Conservation (phyloP, 2,888 invertebrate genomes). For the Dermolepida albohirtum region DNA sequence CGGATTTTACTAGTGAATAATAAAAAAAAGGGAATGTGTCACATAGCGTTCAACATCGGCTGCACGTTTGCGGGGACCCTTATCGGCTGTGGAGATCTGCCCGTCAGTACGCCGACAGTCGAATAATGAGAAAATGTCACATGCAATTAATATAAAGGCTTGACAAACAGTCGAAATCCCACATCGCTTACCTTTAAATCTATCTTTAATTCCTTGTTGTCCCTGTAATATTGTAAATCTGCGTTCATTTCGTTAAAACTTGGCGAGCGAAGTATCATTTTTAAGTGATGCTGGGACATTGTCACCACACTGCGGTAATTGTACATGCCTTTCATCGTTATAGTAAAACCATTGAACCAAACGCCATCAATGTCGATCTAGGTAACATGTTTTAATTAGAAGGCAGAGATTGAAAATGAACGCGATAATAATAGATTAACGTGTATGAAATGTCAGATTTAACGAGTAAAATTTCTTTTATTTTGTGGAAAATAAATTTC, state of each 20-base stretch:
- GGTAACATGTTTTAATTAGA: conserved; percentile 20
- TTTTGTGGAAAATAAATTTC: too few species aligned
- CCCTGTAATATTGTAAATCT: conserved; percentile 75
- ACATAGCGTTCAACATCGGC: conserved; percentile 28
- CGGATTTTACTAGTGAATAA: conserved; percentile 43
- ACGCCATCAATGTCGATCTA: conserved; percentile 79
- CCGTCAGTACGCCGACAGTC: conserved; percentile 53
- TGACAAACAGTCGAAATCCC: conserved; percentile 48
- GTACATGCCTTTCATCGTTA: conserved; percentile 78
- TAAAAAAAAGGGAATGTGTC: conserved; percentile 7
- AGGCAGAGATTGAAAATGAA: neutral
- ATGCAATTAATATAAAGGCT: conserved; percentile 59
- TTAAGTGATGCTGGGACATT: conserved; percentile 73
- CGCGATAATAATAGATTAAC: too few species aligned
- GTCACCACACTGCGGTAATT: conserved; percentile 78
- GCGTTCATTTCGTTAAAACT: conserved; percentile 78
- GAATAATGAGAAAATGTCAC: conserved; percentile 61
- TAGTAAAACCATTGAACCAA: conserved; percentile 84
- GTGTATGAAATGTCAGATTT: too few species aligned
- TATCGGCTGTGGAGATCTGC: conserved; percentile 45
- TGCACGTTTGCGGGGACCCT: conserved; percentile 44
- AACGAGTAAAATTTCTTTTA: too few species aligned
- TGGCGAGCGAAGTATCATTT: conserved; percentile 76
- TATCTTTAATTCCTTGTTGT: conserved; percentile 75
- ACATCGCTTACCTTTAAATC: conserved; percentile 70